phyloP scores from a whole-genome alignment of 2,888 invertebrate genomes.

The Eudemis profundana region DNA sequence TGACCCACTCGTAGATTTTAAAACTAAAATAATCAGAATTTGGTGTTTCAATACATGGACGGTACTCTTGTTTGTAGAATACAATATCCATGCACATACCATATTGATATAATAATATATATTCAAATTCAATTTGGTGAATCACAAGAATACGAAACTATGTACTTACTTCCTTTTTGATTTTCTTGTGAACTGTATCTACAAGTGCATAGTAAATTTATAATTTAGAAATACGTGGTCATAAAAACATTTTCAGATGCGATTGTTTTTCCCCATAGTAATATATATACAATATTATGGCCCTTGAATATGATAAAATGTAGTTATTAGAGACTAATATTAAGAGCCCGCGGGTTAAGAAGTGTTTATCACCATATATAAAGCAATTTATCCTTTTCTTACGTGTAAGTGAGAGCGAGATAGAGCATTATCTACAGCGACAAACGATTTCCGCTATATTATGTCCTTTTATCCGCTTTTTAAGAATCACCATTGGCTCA shows the following conservation, averaged over 20 bases:
- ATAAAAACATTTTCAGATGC: too few relatives aligned
- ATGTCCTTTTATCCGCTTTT: too few relatives aligned
- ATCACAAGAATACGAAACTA: not conserved
- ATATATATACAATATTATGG: too few relatives aligned
- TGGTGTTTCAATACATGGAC: slow-evolving; percentile 44
- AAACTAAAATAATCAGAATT: slow-evolving; percentile 48
- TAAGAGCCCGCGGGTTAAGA: not conserved
- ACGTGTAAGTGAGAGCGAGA: too few relatives aligned
- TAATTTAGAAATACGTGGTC: not conserved
- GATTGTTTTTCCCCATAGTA: too few relatives aligned
- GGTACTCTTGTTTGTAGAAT: not conserved
- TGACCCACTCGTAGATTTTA: too few relatives aligned
- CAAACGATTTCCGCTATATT: too few relatives aligned
- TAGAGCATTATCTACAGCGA: too few relatives aligned
- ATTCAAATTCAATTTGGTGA: not conserved
- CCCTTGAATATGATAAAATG: not conserved
- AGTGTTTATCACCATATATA: too few relatives aligned
- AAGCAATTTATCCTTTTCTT: too few relatives aligned
- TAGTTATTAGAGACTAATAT: not conserved
- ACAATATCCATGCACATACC: not conserved
- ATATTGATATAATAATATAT: not conserved
- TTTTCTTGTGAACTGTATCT: slow-evolving; percentile 2
- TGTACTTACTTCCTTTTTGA: not conserved
- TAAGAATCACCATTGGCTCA: not conserved
- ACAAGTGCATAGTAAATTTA: slow-evolving; percentile 1